Base-by-base conservation (phyloP, 2,888 invertebrate genomes). In the Alviniconcha strummeri region DNA sequence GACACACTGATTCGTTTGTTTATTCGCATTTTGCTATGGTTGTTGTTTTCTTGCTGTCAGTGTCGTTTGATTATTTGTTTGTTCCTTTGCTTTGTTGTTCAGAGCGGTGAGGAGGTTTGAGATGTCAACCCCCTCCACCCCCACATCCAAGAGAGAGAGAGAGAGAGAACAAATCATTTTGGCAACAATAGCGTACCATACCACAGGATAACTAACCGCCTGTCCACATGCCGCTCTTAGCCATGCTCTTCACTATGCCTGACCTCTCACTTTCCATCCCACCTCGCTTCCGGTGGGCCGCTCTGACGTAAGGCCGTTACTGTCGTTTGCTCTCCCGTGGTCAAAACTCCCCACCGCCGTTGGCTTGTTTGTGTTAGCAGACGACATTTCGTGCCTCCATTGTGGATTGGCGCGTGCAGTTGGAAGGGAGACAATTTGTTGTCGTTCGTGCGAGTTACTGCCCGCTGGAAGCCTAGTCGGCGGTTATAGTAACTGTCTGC, bases 301-400 rank as follows among this genome's bases (percentile, higher is more conserved):
- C 77, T 57, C 57, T 77, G 77, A 77, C 77, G 77, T 77, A 77
- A 77, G 4, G 7, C 57, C 19, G 5, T 57, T 57, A 77, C 60
- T 77, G 77, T 77, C 77, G 77, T 77, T 19, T 77, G 77, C 77
- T 56, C 57, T 77, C 77, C 52, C 74, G 52, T 74, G 8, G 74
- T 36, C 74, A 11, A 5, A 11, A 74, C n/a, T 36, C 74, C 74
- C 5, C 74, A 74, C 77, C 15, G 19, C 60, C 77, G 76, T 15
- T 55, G 76, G 55, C n/a, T 17, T 76, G 75, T 76, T 76, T 77
- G 77, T 6, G 57, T 36, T 56, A 60, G 77, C 77, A 77, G 19
- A 57, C 60, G 77, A 77, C 77, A 57, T 55, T 55, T 77, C 75
- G 15, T 5, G 77, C 13, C 60, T 8, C 60, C 60, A 60, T 60